Conservation (phyloP, 2,797 vertebrate genomes). For the Acropternis orthonyx region DNA sequence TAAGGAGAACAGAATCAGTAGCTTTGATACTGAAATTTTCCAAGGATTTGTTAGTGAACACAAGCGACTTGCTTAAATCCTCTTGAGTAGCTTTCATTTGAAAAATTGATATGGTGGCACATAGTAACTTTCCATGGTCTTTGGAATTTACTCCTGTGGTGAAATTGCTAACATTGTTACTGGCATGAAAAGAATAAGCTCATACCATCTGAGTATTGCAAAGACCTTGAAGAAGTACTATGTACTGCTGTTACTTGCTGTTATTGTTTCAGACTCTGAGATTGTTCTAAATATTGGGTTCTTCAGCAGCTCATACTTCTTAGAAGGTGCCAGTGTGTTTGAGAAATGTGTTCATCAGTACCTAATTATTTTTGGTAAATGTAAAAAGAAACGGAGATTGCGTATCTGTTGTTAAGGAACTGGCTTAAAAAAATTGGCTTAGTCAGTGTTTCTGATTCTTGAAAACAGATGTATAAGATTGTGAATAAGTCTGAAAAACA, state of each 20-base stretch:
- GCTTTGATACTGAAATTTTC: not conserved
- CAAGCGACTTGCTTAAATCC: not conserved
- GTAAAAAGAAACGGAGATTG: not conserved
- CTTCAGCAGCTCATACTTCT: slow-evolving; percentile 2
- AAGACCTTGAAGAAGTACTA: not conserved
- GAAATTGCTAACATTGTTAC: not conserved
- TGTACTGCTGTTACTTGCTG: not conserved
- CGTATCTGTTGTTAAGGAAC: not conserved
- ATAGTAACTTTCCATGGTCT: not conserved
- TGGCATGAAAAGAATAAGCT: not conserved
- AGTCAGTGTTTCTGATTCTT: not conserved
- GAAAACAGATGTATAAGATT: not conserved
- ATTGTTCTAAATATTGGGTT: slow-evolving; percentile 60
- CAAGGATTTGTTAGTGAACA: not conserved
- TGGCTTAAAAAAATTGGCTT: not conserved
- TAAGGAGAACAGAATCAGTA: not conserved
- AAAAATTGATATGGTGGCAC: not conserved
- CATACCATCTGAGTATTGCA: not conserved
- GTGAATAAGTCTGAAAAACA: not conserved
- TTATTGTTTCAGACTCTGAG: slow-evolving; percentile 55
- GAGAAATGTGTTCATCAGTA: not conserved
- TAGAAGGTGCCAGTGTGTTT: slow-evolving; percentile 32
- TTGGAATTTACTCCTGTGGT: not conserved
- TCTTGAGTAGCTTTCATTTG: not conserved
- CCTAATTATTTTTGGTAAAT: not conserved